phyloP scores from a whole-genome alignment of 2,888 invertebrate species.

The Dryococelus australis region DNA sequence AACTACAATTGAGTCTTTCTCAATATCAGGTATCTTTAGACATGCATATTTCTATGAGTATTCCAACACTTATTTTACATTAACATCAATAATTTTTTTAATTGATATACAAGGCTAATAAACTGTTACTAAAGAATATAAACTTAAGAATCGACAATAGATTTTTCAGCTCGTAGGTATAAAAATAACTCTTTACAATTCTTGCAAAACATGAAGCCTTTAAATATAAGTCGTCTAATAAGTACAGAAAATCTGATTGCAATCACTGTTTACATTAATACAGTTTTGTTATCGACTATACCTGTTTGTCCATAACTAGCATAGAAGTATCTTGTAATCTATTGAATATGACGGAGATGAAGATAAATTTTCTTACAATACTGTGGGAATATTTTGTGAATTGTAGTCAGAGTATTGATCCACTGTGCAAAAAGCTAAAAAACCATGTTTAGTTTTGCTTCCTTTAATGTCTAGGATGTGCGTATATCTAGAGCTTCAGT shows the following conservation, averaged over 20 bases:
- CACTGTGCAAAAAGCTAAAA: too few species aligned
- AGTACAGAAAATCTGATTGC: not conserved
- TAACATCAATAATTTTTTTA: not conserved
- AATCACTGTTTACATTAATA: too few species aligned
- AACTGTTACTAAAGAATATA: not conserved
- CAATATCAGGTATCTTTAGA: not conserved
- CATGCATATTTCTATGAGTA: not conserved
- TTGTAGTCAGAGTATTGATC: too few species aligned
- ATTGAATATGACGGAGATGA: too few species aligned
- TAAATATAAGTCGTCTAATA: not conserved
- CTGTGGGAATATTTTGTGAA: too few species aligned
- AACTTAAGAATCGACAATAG: not conserved
- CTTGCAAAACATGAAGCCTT: not conserved
- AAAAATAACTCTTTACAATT: constrained; percentile 1
- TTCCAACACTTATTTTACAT: not conserved
- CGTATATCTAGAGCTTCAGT: too few species aligned
- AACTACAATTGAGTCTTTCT: not conserved
- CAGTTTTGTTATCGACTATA: too few species aligned
- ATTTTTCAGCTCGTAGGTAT: not conserved
- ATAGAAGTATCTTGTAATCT: too few species aligned
- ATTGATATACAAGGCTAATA: not conserved
- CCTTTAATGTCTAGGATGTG: too few species aligned
- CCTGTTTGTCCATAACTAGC: too few species aligned
- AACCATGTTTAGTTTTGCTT: too few species aligned
- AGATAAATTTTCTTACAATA: too few species aligned